Evolutionary conservation across 2,797 vertebrate genomes (phyloP), one percentile per base, ranked within the genome.

Genomic region (Hylomyscus alleni): DNA sequence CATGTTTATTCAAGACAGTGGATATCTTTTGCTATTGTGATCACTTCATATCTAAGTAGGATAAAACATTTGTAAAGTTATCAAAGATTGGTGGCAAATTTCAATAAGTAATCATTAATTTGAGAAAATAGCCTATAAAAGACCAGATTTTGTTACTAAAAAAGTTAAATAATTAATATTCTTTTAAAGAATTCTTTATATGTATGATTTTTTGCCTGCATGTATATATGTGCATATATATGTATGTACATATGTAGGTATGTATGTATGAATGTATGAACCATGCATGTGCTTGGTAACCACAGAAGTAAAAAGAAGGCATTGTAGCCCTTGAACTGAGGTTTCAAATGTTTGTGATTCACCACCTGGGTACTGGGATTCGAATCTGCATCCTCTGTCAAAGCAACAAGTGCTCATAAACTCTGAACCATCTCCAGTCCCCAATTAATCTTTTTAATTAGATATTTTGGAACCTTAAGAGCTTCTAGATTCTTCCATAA

Each of bases 401-500:
- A 37, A 60, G 56, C 37, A 60, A 83, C 37, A 60, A 83, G 37
- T 58, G 1, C 24, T 44, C 37, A 10, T 60, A 60, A 40, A 37
- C 80, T 29, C n/a, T 60, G 37, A 83, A 83, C 56, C 60, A 44
- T 31, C 24, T 83, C 37, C 14, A 44, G 37, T 5, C 81, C 54
- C 37, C 34, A 56, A 80, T 80, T 31, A 44, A 29, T 62, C 34
- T 31, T 62, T 44, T 44, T 44, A 44, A 44, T 62, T 83, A 62
- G 34, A 62, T 76, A 91, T 83, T 93, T 92, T 77, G 14, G 62
- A 87, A 50, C 3, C 14, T 84, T 83, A 58, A 85, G 11, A 91
- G 22, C 47, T 52, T 69, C 20, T 76, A 65, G 9, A 83, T 0
- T 24, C 76, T 95, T 88, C 47, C 77, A 3, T 62, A 82, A 58